Percentiles rank a stretch among this genome's conserved stretches.
Conservation (phyloP, 2,888 invertebrate genomes). For the Meganola albula region DNA sequence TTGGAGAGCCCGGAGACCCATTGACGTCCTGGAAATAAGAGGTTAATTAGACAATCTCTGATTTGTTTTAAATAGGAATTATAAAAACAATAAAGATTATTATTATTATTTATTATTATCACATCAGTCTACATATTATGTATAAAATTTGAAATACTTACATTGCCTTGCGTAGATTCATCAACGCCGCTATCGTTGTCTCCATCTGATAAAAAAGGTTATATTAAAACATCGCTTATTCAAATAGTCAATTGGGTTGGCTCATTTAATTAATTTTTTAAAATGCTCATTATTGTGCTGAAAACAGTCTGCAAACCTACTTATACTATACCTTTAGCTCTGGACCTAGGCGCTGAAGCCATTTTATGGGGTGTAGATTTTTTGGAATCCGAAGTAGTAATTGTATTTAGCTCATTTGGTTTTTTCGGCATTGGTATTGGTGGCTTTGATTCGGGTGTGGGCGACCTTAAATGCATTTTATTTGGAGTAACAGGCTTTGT, state of each 20-base stretch:
- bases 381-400: conserved; percentile 46
- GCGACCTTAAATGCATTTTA: conserved; percentile 51
- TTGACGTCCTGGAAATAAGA: conserved; percentile 75
- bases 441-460: conserved; percentile 45
- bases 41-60: neutral
- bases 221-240: neutral
- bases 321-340: conserved; percentile 60
- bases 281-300: too few species aligned
- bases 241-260: conserved; percentile 31
- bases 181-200: conserved; percentile 91
- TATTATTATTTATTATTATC: neutral
- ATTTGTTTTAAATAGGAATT: neutral
- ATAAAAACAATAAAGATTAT: conserved; percentile 8
- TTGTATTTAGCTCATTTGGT: conserved; percentile 58
- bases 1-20: conserved; percentile 84
- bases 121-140: conserved; percentile 1
- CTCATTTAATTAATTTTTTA: conserved; percentile 41
- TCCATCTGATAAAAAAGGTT: conserved; percentile 79
- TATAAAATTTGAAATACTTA: conserved; percentile 62
- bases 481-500: conserved; percentile 36
- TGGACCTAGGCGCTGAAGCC: conserved; percentile 59
- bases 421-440: conserved; percentile 49
- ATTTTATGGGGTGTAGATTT: conserved; percentile 63
- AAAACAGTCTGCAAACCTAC: conserved; percentile 1
- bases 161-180: conserved; percentile 88